Evolutionary conservation across 2,888 invertebrate species (phyloP).

Genomic region (Sminthurinus aureus): DNA sequence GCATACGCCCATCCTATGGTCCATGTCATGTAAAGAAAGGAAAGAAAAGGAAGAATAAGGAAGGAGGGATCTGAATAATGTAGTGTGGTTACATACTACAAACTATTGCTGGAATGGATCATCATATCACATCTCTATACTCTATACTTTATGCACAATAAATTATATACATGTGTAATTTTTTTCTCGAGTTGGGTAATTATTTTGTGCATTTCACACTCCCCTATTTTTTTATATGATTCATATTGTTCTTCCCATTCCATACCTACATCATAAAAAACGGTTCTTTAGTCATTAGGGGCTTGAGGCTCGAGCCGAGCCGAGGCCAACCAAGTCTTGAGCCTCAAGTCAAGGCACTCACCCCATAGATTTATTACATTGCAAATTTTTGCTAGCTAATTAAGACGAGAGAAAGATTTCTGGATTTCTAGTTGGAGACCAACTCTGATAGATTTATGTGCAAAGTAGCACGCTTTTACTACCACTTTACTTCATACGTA

Average conservation of each 20-base stretch:
- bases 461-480: background rate
- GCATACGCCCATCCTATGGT: background rate
- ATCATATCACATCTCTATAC: background rate
- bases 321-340: no score
- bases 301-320: background rate
- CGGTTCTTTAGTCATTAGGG: slow-evolving; percentile 23
- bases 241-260: slow-evolving; percentile 27
- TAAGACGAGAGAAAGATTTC: slow-evolving; percentile 30
- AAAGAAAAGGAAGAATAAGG: background rate
- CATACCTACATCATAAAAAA: slow-evolving; percentile 25
- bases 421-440: slow-evolving; percentile 25
- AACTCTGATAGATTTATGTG: slow-evolving; percentile 1
- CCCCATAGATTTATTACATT: slow-evolving; percentile 37
- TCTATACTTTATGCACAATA: background rate
- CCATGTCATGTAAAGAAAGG: background rate
- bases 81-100: no score
- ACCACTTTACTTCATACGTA: background rate
- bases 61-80: background rate
- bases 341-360: background rate
- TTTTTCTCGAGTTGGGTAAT: slow-evolving; percentile 21
- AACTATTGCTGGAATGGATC: background rate
- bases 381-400: slow-evolving; percentile 35
- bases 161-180: background rate
- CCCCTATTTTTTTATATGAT: slow-evolving; percentile 28
- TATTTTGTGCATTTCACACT: slow-evolving; percentile 39